These are phyloP conservation scores for Phrynosoma platyrhinos DNA, from an alignment of 2,113 vertebrate species.

Conservation along the genomic window DNA sequence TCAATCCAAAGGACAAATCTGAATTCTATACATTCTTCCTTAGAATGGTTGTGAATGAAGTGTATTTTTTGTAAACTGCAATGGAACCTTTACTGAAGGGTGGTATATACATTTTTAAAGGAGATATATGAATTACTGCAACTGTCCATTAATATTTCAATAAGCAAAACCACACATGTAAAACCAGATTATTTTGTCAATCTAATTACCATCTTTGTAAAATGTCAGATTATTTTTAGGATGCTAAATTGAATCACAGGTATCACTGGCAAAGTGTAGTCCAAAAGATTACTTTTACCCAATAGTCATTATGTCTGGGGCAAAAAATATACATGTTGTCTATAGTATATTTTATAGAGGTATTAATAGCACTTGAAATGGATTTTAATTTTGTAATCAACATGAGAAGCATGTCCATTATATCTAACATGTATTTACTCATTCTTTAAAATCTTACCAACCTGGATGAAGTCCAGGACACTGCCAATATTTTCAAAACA, in stretches of 20 bases:
- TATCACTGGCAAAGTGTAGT: not conserved
- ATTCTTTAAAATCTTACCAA: conserved; percentile 60
- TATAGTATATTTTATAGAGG: not conserved
- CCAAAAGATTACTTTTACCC: not conserved
- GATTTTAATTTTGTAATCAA: not conserved
- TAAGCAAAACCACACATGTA: not conserved
- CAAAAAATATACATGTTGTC: not conserved
- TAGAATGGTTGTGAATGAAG: not conserved
- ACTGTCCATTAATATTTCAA: not conserved
- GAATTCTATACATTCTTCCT: not conserved
- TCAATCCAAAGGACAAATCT: not conserved
- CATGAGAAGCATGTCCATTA: too few species aligned
- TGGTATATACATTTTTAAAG: not conserved
- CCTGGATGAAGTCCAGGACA: conserved; percentile 42
- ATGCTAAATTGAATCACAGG: not conserved
- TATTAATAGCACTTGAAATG: not conserved
- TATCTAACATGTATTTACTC: not conserved
- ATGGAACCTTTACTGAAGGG: not conserved
- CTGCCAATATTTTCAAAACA: conserved; percentile 42
- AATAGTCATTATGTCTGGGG: not conserved
- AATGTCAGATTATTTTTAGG: not conserved
- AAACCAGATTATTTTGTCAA: not conserved
- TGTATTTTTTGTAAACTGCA: not conserved
- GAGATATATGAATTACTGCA: not conserved
- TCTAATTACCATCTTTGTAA: conserved; percentile 1